A percentile compares a stretch with the other conserved stretches of the same genome.
phyloP scores from a whole-genome alignment of 2,797 vertebrate species.

The Eremophila alpestris region DNA sequence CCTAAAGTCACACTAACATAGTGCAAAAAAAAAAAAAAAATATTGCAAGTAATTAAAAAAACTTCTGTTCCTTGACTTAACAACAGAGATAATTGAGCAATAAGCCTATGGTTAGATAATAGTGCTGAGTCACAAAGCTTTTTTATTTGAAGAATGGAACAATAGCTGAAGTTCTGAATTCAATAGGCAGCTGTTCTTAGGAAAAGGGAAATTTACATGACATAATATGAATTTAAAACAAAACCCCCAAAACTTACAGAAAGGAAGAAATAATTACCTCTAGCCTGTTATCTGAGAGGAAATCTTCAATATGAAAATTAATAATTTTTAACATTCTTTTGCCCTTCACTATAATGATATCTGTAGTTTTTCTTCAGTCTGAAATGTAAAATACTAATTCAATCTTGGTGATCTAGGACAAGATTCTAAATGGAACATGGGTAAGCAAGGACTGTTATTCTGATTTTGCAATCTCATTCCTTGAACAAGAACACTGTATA shows the following conservation, averaged over 20 bases:
- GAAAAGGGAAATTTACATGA: constrained; percentile 2
- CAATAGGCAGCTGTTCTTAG: neutral
- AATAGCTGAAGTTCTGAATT: constrained; percentile 27
- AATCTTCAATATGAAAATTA: constrained; percentile 16
- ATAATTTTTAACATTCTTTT: constrained; percentile 1
- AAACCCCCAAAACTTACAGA: neutral
- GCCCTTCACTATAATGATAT: neutral
- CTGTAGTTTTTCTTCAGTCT: neutral
- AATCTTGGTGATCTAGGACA: neutral
- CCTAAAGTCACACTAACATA: constrained; percentile 3
- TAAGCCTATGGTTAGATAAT: constrained; percentile 46
- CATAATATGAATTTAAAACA: constrained; percentile 26
- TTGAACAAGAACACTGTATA: neutral
- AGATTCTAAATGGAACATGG: neutral
- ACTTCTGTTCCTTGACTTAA: constrained; percentile 36
- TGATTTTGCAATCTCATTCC: neutral
- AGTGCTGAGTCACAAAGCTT: constrained; percentile 24
- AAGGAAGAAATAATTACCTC: constrained; percentile 18
- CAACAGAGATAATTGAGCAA: constrained; percentile 50
- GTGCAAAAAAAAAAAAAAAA: neutral
- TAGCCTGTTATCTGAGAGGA: neutral
- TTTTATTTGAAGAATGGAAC: constrained; percentile 6
- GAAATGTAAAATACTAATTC: neutral
- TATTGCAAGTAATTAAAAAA: constrained; percentile 47
- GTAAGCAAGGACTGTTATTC: neutral